A percentile compares a stretch with the other conserved stretches of the same genome.
phyloP scores from a whole-genome alignment of 2,113 vertebrate species.

The Furnarius figulus region DNA sequence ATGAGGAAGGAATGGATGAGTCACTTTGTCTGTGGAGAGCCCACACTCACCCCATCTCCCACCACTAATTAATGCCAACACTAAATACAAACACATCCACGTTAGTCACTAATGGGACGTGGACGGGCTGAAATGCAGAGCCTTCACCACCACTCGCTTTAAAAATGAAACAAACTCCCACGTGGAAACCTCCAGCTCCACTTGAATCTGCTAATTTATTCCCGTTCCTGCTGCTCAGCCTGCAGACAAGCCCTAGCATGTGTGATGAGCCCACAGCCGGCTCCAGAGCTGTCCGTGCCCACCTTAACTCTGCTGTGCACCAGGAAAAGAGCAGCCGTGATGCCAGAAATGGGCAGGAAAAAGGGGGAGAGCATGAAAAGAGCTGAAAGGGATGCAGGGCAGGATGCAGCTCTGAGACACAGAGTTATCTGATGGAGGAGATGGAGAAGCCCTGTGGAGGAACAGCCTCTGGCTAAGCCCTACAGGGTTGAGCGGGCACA shows the following conservation, averaged over 20 bases:
- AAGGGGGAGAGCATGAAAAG: neutral
- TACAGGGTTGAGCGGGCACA: rapidly evolving
- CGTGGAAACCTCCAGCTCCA: conserved; percentile 26
- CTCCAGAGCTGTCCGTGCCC: neutral
- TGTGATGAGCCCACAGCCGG: neutral
- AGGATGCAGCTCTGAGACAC: neutral
- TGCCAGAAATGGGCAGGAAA: neutral
- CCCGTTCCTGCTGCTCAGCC: conserved; percentile 18
- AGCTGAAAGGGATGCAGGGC: neutral
- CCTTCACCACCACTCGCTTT: neutral
- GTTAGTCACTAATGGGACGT: neutral
- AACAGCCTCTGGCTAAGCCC: neutral
- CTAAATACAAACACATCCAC: neutral
- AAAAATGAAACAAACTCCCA: conserved; percentile 29
- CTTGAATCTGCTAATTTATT: conserved; percentile 47
- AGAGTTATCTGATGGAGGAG: neutral
- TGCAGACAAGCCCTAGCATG: neutral
- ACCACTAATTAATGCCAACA: neutral
- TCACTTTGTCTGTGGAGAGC: neutral
- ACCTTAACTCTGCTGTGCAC: neutral
- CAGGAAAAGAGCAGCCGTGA: neutral
- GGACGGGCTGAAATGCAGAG: neutral
- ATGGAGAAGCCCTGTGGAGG: neutral
- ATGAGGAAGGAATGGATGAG: neutral
- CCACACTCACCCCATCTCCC: neutral